phyloP scores from a whole-genome alignment of 2,113 vertebrate genomes.

The Crotophaga sulcirostris region DNA sequence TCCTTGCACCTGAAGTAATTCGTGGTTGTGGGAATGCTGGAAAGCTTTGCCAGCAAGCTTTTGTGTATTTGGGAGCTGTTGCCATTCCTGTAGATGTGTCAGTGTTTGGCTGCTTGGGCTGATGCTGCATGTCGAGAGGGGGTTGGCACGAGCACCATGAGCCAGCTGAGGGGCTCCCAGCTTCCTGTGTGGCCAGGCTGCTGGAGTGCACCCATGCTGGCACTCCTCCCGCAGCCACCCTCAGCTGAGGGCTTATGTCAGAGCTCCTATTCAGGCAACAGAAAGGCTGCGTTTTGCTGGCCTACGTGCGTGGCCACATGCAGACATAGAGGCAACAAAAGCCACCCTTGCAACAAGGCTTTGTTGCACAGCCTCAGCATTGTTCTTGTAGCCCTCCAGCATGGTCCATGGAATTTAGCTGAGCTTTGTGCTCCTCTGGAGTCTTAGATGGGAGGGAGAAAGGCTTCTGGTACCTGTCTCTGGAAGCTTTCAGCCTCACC shows the following conservation, averaged over 20 bases:
- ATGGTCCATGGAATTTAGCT: conserved; percentile 36
- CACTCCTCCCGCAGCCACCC: conserved; percentile 23
- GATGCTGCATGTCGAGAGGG: not conserved
- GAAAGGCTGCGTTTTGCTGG: conserved; percentile 62
- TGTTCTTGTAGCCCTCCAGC: conserved; percentile 56
- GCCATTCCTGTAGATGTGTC: not conserved
- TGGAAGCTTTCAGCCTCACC: not conserved
- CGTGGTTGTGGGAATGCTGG: not conserved
- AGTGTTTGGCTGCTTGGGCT: not conserved
- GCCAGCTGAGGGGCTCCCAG: not conserved
- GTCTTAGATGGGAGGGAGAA: not conserved
- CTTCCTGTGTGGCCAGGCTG: not conserved
- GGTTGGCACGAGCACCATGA: not conserved
- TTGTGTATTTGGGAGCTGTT: not conserved
- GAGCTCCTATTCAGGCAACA: conserved; percentile 53
- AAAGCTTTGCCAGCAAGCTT: not conserved
- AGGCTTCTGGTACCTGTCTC: not conserved
- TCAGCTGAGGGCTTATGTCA: conserved; percentile 65
- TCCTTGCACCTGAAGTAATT: not conserved
- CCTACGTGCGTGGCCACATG: conserved; percentile 50
- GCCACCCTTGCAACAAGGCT: conserved; percentile 59
- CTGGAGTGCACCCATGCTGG: conserved; percentile 44
- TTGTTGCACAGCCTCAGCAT: conserved; percentile 55
- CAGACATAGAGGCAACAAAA: conserved; percentile 51
- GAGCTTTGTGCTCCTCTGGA: not conserved